Evolutionary conservation across 2,888 invertebrate species (phyloP).

Genomic region (Caradrina kadenii): DNA sequence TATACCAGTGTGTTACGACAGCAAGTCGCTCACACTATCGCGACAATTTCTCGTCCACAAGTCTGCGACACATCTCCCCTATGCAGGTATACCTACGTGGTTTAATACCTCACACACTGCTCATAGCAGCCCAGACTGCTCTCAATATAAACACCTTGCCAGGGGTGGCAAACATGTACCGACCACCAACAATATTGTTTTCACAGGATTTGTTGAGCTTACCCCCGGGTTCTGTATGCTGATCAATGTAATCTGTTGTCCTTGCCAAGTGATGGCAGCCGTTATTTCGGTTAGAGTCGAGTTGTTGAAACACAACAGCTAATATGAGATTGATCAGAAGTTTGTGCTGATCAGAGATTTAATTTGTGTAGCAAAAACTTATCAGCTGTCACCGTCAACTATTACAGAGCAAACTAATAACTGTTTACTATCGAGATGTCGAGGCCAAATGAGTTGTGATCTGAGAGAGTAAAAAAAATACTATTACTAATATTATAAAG

Average conservation of each 20-base stretch:
- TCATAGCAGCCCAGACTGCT: neutral
- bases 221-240: neutral
- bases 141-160: slow-evolving; percentile 14
- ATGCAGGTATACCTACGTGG: slow-evolving; percentile 1
- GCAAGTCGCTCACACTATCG: neutral
- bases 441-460: no score
- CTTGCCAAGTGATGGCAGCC: neutral
- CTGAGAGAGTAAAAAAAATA: no score
- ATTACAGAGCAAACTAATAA: no score
- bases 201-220: slow-evolving; percentile 1
- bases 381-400: no score
- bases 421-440: no score
- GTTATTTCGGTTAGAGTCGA: neutral
- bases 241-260: slow-evolving; percentile 27
- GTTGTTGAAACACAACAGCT: no score
- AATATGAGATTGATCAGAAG: neutral
- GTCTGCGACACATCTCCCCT: slow-evolving; percentile 6
- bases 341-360: neutral
- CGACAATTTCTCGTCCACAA: neutral
- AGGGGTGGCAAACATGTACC: slow-evolving; percentile 18
- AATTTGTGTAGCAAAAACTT: no score
- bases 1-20: no score
- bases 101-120: slow-evolving; percentile 29
- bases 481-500: no score
- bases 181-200: neutral